phyloP scores from a whole-genome alignment of 2,797 vertebrate genomes.

The Protonibea diacanthus region DNA sequence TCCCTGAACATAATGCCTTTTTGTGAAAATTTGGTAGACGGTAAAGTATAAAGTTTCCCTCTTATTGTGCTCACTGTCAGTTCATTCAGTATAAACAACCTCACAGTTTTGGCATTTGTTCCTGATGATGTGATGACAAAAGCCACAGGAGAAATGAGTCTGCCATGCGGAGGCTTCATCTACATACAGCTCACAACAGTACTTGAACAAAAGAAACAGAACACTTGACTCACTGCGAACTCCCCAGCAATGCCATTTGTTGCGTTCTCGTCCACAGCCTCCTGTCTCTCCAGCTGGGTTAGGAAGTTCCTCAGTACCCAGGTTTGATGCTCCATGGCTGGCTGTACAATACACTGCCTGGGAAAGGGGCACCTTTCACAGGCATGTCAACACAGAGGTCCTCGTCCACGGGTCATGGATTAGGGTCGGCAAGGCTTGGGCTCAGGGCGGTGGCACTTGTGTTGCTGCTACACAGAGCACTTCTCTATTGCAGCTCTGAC shows the following conservation, averaged over 20 bases:
- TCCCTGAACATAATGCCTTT: conserved; percentile 24
- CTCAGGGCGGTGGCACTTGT: conserved; percentile 34
- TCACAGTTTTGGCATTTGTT: neutral
- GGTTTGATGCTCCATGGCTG: conserved; percentile 89
- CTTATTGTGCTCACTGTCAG: neutral
- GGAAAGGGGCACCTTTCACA: conserved; percentile 56
- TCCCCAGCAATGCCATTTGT: conserved; percentile 80
- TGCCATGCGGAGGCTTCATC: neutral
- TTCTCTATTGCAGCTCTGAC: conserved; percentile 66
- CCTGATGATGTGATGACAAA: neutral
- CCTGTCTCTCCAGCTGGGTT: conserved; percentile 83
- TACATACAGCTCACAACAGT: neutral
- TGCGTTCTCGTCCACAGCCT: conserved; percentile 75
- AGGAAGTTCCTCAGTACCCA: conserved; percentile 87
- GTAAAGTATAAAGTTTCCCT: conserved; percentile 10
- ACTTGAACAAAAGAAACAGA: conserved; percentile 2
- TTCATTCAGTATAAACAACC: neutral
- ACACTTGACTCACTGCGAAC: conserved; percentile 81
- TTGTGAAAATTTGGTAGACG: neutral
- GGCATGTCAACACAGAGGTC: conserved; percentile 74
- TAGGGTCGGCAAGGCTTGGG: conserved; percentile 3
- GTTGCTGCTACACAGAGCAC: conserved; percentile 40
- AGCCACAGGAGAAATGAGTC: neutral
- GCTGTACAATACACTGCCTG: conserved; percentile 48
- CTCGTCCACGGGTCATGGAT: conserved; percentile 46